These are phyloP conservation scores for Psettodes erumei DNA, from an alignment of 2,113 vertebrate genomes.

Conservation along the genomic window DNA sequence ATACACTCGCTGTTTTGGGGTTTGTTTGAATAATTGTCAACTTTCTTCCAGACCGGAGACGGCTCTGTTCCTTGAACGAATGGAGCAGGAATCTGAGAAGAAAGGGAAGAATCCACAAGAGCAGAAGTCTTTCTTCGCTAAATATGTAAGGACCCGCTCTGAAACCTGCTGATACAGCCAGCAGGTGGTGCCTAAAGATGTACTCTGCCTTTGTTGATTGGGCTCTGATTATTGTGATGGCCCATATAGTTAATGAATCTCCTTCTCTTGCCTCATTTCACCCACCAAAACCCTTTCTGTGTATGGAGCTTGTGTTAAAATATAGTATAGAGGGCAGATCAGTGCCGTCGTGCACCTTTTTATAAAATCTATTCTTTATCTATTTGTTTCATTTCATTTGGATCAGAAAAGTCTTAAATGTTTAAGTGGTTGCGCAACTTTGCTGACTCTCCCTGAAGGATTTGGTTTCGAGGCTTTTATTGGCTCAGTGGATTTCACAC, in stretches of 20 bases:
- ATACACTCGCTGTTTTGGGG: background rate
- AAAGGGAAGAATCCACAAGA: constrained; percentile 94
- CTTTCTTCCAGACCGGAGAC: constrained; percentile 86
- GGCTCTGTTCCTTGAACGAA: constrained; percentile 86
- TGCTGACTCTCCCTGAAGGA: background rate
- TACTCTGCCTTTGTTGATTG: background rate
- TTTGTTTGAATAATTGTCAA: constrained; percentile 39
- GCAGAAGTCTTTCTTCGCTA: constrained; percentile 95
- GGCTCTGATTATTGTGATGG: constrained; percentile 11
- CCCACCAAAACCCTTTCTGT: background rate
- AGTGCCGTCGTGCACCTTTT: background rate
- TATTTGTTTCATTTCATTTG: background rate
- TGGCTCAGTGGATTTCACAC: background rate
- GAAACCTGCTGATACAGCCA: constrained; percentile 6
- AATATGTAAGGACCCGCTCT: constrained; percentile 87
- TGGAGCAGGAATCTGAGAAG: constrained; percentile 91
- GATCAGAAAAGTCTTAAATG: background rate
- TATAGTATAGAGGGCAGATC: background rate
- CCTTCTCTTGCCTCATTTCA: constrained; percentile 5
- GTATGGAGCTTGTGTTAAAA: constrained; percentile 6
- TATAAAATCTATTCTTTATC: too few relatives aligned
- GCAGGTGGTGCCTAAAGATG: background rate
- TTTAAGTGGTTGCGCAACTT: background rate
- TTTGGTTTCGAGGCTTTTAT: too few relatives aligned
- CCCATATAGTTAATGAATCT: constrained; percentile 7